A percentile compares a stretch with the other conserved stretches of the same genome.
Conservation (phyloP, 2,888 invertebrate genomes). For the Andrena praecox region DNA sequence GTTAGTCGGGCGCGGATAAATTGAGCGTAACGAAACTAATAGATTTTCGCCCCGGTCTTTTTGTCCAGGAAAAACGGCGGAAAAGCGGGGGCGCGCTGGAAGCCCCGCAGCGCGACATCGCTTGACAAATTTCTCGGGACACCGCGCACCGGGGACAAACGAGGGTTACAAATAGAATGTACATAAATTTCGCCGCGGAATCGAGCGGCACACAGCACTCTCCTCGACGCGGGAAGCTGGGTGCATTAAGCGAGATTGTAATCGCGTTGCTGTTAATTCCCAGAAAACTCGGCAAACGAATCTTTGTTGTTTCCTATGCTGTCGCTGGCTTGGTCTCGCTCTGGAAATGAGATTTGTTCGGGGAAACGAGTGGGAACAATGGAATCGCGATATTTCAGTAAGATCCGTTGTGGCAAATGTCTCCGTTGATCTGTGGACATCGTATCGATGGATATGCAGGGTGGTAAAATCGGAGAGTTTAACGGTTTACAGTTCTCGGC, state of each 20-base stretch:
- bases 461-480: too few species aligned
- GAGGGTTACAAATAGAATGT: constrained; percentile 8
- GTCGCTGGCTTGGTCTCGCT: neutral
- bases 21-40: constrained; percentile 37
- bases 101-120: neutral
- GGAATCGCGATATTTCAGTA: neutral
- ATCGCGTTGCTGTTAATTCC: constrained; percentile 26
- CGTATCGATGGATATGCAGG: too few species aligned
- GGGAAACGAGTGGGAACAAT: neutral
- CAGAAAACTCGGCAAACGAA: constrained; percentile 21
- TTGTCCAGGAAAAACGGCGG: constrained; percentile 3
- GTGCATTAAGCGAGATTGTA: constrained; percentile 33
- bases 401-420: too few species aligned
- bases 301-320: constrained; percentile 4
- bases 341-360: neutral
- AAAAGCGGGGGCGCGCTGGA: neutral
- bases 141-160: neutral
- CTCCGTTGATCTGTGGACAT: too few species aligned
- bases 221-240: neutral
- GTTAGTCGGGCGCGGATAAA: constrained; percentile 20
- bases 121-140: constrained; percentile 2
- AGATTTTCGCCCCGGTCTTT: constrained; percentile 4
- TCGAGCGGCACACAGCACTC: neutral
- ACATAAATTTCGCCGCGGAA: constrained; percentile 24
- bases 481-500: too few species aligned